Evolutionary conservation across 2,113 vertebrate genomes (phyloP).

Genomic region (Zosterops lateralis): DNA sequence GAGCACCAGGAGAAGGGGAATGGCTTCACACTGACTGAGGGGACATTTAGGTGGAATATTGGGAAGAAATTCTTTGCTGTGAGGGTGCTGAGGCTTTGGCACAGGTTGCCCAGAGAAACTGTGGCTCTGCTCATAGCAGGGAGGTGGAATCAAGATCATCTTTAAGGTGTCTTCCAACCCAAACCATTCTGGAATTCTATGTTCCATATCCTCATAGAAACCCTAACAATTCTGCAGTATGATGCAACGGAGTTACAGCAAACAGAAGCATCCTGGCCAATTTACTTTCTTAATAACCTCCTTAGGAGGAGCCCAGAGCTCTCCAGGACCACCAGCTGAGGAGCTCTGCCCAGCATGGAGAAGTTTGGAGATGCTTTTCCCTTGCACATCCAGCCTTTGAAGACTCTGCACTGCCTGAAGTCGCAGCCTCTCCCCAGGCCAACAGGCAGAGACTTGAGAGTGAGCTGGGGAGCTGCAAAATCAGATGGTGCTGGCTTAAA

Average conservation of each 20-base stretch:
- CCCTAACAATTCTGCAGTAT: neutral
- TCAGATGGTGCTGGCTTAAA: neutral
- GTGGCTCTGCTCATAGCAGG: neutral
- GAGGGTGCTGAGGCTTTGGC: neutral
- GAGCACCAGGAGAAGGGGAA: neutral
- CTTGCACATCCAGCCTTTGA: neutral
- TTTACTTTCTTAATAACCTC: neutral
- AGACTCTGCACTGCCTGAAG: neutral
- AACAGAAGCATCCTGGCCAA: neutral
- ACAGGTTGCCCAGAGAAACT: neutral
- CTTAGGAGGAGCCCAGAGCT: neutral
- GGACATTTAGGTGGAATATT: neutral
- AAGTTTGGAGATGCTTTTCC: neutral
- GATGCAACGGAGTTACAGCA: neutral
- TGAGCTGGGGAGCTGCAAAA: neutral
- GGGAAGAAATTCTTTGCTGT: neutral
- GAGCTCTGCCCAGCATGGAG: rapidly evolving
- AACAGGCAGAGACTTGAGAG: constrained; percentile 27
- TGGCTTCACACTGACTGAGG: neutral
- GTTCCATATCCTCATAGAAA: neutral
- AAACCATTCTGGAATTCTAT: neutral
- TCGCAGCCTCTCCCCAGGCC: neutral
- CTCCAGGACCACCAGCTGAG: neutral
- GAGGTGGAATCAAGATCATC: neutral
- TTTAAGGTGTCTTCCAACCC: neutral